Conservation (phyloP, 2,113 vertebrate species). For the Corydoras sp. region DNA sequence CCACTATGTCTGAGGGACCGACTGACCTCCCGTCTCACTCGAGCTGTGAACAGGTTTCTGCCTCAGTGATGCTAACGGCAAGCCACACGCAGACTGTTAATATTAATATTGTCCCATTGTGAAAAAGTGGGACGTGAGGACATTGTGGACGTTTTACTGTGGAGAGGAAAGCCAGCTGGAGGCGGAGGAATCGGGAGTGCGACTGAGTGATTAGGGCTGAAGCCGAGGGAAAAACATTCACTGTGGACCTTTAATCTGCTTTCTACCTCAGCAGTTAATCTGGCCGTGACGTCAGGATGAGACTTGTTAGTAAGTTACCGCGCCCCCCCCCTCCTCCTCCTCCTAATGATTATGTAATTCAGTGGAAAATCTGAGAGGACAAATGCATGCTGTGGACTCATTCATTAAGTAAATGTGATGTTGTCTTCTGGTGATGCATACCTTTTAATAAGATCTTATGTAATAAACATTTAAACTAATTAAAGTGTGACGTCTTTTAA, state of each 20-base stretch:
- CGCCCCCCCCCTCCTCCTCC: conserved; percentile 22
- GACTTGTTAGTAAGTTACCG: conserved; percentile 40
- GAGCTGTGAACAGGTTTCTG: conserved; percentile 10
- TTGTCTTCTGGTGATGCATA: neutral
- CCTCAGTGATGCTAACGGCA: neutral
- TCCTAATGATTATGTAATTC: conserved; percentile 52
- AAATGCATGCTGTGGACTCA: conserved; percentile 40
- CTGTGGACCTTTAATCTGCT: conserved; percentile 45
- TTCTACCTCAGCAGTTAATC: conserved; percentile 34
- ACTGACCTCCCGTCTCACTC: conserved; percentile 23
- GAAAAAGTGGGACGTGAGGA: conserved; percentile 33
- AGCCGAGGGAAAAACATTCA: conserved; percentile 35
- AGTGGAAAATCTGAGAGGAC: conserved; percentile 52
- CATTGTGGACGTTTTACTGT: conserved; percentile 19
- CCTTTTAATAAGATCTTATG: too few relatives aligned
- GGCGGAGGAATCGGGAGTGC: neutral
- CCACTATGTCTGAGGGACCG: conserved; percentile 32
- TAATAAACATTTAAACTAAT: too few relatives aligned
- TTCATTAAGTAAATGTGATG: conserved; percentile 46
- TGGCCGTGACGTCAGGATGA: conserved; percentile 38
- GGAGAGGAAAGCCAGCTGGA: conserved; percentile 35
- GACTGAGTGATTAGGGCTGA: neutral
- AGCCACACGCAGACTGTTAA: neutral
- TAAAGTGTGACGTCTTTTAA: too few relatives aligned
- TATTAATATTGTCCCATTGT: conserved; percentile 21